Evolutionary conservation across 2,113 vertebrate genomes (phyloP).

Genomic region (Ctenodactylus gundi): DNA sequence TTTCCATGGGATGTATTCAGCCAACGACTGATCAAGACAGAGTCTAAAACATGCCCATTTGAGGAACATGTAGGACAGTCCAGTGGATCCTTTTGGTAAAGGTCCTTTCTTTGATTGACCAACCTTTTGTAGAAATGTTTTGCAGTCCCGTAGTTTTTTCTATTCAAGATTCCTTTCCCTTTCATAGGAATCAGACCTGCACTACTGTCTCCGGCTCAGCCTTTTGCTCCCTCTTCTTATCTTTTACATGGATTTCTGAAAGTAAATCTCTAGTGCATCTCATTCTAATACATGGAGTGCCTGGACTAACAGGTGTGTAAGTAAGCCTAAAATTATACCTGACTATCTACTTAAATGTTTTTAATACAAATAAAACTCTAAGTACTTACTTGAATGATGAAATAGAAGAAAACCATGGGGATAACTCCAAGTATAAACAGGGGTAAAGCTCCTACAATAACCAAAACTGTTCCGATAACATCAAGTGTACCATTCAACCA

Average conservation of each 20-base stretch:
- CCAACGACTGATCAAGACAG: not conserved
- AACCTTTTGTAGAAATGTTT: not conserved
- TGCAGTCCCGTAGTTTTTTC: not conserved
- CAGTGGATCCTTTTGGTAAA: not conserved
- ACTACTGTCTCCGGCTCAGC: rapidly evolving
- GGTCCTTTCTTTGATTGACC: not conserved
- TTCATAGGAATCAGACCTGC: not conserved
- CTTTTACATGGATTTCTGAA: not conserved
- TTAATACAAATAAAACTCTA: not conserved
- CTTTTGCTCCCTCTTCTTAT: not conserved
- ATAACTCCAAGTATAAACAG: constrained; percentile 78
- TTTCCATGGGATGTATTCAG: not conserved
- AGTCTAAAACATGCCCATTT: not conserved
- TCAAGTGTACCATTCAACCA: constrained; percentile 82
- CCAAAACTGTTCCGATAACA: constrained; percentile 77
- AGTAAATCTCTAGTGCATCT: not conserved
- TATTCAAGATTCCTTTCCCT: not conserved
- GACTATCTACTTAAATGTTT: not conserved
- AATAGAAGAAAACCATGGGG: constrained; percentile 79
- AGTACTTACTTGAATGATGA: constrained; percentile 80
- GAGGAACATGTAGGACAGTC: not conserved
- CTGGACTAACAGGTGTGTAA: not conserved
- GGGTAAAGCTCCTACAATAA: constrained; percentile 78
- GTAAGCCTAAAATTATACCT: not conserved
- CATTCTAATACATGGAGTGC: not conserved